Conservation (phyloP, 2,888 invertebrate genomes). For the Scrobipalpa atriplicella region DNA sequence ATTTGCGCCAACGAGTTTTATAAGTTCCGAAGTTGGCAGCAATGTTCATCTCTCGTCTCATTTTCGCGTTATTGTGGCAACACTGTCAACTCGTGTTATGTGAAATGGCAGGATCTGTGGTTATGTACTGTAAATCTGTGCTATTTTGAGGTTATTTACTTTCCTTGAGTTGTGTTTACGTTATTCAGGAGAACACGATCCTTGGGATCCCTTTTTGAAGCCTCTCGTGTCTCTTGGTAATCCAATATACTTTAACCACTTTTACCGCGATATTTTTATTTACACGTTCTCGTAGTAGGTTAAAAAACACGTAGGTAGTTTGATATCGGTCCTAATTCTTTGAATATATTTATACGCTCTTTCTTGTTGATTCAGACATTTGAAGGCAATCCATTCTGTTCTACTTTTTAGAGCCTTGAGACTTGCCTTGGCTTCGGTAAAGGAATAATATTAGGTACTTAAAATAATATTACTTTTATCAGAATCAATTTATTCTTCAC, state of each 20-base stretch:
- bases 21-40: conserved; percentile 41
- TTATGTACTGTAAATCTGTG: conserved; percentile 5
- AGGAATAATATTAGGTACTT: not conserved
- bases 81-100: conserved; percentile 26
- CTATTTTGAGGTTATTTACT: conserved; percentile 11
- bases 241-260: not conserved
- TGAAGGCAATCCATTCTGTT: not conserved
- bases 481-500: too few species aligned
- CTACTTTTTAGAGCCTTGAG: not conserved
- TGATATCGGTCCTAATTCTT: not conserved
- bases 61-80: conserved; percentile 41
- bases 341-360: not conserved
- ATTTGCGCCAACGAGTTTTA: conserved; percentile 46
- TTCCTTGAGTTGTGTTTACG: not conserved
- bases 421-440: not conserved
- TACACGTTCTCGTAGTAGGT: too few species aligned
- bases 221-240: not conserved
- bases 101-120: not conserved
- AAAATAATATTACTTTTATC: too few species aligned
- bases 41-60: conserved; percentile 43
- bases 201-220: not conserved
- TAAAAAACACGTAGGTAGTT: too few species aligned
- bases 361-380: not conserved
- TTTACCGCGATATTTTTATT: not conserved
- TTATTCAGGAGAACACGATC: not conserved